phyloP scores from a whole-genome alignment of 2,797 vertebrate species.

The Mareca strepera region DNA sequence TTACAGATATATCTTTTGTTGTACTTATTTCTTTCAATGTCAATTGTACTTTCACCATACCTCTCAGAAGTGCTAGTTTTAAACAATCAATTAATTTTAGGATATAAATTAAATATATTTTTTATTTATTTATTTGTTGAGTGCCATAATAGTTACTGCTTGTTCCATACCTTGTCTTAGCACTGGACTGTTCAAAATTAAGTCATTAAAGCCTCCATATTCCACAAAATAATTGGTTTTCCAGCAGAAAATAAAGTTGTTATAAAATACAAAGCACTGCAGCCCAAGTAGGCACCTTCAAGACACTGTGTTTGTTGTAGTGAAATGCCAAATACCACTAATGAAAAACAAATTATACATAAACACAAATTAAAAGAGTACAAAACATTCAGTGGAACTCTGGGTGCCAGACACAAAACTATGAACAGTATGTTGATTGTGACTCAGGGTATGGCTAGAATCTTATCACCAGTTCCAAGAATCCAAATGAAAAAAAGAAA shows the following conservation, averaged over 20 bases:
- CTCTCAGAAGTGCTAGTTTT: neutral
- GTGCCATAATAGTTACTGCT: neutral
- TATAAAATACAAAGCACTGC: neutral
- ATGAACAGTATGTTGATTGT: neutral
- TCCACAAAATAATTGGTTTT: neutral
- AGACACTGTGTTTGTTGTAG: neutral
- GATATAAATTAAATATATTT: neutral
- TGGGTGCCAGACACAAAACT: neutral
- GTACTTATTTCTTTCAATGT: neutral
- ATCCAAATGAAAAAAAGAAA: neutral
- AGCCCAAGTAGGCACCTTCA: neutral
- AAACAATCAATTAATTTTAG: neutral
- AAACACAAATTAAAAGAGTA: neutral
- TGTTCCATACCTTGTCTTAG: neutral
- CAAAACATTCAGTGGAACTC: neutral
- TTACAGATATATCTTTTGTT: constrained; percentile 2
- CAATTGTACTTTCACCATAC: neutral
- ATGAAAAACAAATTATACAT: neutral
- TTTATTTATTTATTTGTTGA: neutral
- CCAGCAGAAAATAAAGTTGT: neutral
- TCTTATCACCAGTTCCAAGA: neutral
- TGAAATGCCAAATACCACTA: neutral
- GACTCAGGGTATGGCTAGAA: neutral
- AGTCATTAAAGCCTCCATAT: neutral
- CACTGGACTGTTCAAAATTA: neutral